These are phyloP conservation scores for Agrochola macilenta DNA, from an alignment of 2,888 invertebrate species.

Conservation along the genomic window DNA sequence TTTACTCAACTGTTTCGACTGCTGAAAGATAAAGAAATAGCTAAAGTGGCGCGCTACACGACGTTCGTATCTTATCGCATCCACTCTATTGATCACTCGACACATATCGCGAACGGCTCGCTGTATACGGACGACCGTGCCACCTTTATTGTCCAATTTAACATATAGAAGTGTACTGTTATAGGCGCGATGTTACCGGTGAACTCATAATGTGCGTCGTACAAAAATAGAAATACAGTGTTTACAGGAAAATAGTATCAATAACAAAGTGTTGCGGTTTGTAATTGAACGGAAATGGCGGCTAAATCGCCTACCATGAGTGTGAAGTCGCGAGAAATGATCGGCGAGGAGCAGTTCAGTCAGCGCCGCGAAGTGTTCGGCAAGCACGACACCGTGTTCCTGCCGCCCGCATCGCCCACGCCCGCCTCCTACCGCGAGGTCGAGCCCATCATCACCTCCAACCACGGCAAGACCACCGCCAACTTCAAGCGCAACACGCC, in stretches of 20 bases:
- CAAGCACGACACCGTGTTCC: slow-evolving; percentile 88
- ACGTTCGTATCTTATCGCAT: slow-evolving; percentile 87
- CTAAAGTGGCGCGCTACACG: slow-evolving; percentile 83
- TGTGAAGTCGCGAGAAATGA: slow-evolving; percentile 88
- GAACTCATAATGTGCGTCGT: slow-evolving; percentile 89
- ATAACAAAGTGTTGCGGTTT: slow-evolving; percentile 90
- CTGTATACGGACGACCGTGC: slow-evolving; percentile 87
- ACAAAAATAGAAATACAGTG: slow-evolving; percentile 88
- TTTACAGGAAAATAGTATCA: slow-evolving; percentile 89
- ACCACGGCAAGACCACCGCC: slow-evolving; percentile 86
- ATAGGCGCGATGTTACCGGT: slow-evolving; percentile 88
- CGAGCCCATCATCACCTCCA: slow-evolving; percentile 85
- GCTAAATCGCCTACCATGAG: slow-evolving; percentile 88
- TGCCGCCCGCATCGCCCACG: slow-evolving; percentile 83
- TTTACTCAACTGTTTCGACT: slow-evolving; percentile 89
- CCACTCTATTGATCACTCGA: slow-evolving; percentile 88
- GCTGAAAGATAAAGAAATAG: slow-evolving; percentile 88
- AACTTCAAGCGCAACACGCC: slow-evolving; percentile 87
- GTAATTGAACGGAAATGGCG: slow-evolving; percentile 89
- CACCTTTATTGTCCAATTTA: slow-evolving; percentile 89
- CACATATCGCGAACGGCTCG: slow-evolving; percentile 88
- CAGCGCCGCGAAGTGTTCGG: slow-evolving; percentile 89
- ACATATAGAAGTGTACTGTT: slow-evolving; percentile 84
- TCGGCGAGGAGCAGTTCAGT: slow-evolving; percentile 88
- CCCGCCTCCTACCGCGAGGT: slow-evolving; percentile 79